Conservation (phyloP, 1,140 invertebrate genomes). For the Caenorhabditis inopinata region DNA sequence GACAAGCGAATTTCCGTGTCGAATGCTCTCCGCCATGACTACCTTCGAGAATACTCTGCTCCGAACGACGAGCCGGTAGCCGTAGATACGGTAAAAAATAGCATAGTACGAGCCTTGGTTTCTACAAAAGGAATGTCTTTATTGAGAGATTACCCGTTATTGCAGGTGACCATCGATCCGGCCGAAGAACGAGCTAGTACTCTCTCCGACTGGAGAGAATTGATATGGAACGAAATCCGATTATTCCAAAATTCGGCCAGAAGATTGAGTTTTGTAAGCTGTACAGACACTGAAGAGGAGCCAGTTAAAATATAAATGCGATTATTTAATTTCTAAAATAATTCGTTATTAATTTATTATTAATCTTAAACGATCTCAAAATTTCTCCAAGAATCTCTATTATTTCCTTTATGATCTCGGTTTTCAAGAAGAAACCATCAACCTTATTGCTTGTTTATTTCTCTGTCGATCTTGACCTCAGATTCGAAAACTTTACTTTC, state of each 20-base stretch:
- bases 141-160: too few species aligned
- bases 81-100: constrained; percentile 36
- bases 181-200: constrained; percentile 56
- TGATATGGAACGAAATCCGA: constrained; percentile 56
- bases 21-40: constrained; percentile 49
- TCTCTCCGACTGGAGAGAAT: constrained; percentile 57
- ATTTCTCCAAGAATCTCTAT: not conserved
- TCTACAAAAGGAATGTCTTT: too few species aligned
- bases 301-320: not conserved
- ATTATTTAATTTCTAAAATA: not conserved
- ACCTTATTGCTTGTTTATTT: too few species aligned
- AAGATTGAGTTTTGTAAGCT: constrained; percentile 28
- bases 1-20: constrained; percentile 71
- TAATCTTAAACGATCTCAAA: not conserved
- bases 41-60: constrained; percentile 46
- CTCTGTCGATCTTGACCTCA: not conserved
- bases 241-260: constrained; percentile 28
- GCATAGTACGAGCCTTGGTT: not conserved
- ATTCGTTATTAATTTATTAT: not conserved
- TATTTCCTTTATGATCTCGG: not conserved
- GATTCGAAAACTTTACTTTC: too few species aligned
- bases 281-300: constrained; percentile 33
- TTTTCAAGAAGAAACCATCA: too few species aligned
- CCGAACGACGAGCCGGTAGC: constrained; percentile 62
- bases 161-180: constrained; percentile 50